Base-by-base conservation (phyloP, 1,140 invertebrate genomes). In the Hycleus cichorii region DNA sequence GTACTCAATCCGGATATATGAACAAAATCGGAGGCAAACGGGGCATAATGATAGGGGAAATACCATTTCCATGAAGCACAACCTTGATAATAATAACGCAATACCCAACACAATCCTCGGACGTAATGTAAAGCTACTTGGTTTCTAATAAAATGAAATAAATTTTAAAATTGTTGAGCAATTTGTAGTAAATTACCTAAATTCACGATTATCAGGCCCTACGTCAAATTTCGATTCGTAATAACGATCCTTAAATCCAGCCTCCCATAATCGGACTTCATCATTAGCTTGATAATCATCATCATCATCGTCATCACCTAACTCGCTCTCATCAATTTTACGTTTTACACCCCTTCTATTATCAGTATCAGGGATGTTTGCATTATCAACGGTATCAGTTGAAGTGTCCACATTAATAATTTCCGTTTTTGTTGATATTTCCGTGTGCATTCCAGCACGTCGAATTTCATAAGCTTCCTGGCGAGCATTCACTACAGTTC, bases 51-150 rank as follows among this genome's bases (percentile, higher is more conserved):
- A 75, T 96, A 99, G 0, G 97, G 97, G 76, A 95, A 99, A 78
- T 97, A 99, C 97, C 97, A 99, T 75, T 97, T 93, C 97, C 97
- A 99, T 2, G 94, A 97, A 18, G 94, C 90, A 78, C 97, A 99
- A 44, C 97, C 97, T 84, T 98, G 96, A 79, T 98, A 98, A 77
- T 98, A 99, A 77, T 99, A 99, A 57, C 89, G 84, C 10, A 99
- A 77, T 5, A 99, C 97, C 97, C 97, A 99, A 76, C 94, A 97
- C 7, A 99, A 78, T 0, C 97, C 97, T 45, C 86, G 81, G 0
- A 97, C 93, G 77, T 99, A 99, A 74, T 97, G 92, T 49, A 89
- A 78, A 5, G 91, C 93, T 6, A 99, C 93, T 38, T 48, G 48
- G 46, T 60, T 39, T 42, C 47, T 63, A 25, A 26, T 25, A 40